A percentile compares a stretch with the other conserved stretches of the same genome.
Conservation (phyloP, 2,888 invertebrate genomes). For the Aspidiotus destructor region DNA sequence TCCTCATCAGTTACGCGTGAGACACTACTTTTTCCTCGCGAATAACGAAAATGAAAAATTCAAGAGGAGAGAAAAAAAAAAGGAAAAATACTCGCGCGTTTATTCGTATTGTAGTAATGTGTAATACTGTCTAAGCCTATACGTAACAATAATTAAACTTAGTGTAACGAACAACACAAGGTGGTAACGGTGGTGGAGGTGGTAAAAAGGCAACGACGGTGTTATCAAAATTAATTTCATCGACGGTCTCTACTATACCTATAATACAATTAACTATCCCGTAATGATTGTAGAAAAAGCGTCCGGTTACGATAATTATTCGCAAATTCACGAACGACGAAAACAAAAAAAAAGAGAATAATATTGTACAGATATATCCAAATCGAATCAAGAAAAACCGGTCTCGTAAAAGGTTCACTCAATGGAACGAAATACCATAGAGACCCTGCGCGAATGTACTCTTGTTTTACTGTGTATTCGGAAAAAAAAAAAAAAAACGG, state of each 20-base stretch:
- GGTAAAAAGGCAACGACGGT: not conserved
- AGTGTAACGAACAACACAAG: too few relatives aligned
- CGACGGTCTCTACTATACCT: not conserved
- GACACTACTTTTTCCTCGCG: not conserved
- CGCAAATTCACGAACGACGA: not conserved
- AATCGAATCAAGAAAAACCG: not conserved
- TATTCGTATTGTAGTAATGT: too few relatives aligned
- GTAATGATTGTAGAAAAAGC: constrained; percentile 2
- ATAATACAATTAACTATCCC: not conserved
- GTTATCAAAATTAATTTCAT: constrained; percentile 2
- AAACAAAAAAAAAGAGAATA: not conserved
- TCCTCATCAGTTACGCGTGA: constrained; percentile 2
- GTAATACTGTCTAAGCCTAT: too few relatives aligned
- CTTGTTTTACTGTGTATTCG: too few relatives aligned
- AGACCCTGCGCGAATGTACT: too few relatives aligned
- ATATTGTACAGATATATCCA: not conserved
- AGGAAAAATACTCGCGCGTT: not conserved
- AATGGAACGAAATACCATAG: not conserved
- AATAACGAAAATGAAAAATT: not conserved
- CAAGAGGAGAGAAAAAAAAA: not conserved
- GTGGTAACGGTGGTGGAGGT: too few relatives aligned
- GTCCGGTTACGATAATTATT: not conserved
- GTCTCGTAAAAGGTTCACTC: not conserved
- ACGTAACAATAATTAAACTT: too few relatives aligned
- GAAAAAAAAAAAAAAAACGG: not conserved